These are phyloP conservation scores for Microctenopoma stevenorrisi DNA, from an alignment of 2,797 vertebrate species.

Conservation along the genomic window DNA sequence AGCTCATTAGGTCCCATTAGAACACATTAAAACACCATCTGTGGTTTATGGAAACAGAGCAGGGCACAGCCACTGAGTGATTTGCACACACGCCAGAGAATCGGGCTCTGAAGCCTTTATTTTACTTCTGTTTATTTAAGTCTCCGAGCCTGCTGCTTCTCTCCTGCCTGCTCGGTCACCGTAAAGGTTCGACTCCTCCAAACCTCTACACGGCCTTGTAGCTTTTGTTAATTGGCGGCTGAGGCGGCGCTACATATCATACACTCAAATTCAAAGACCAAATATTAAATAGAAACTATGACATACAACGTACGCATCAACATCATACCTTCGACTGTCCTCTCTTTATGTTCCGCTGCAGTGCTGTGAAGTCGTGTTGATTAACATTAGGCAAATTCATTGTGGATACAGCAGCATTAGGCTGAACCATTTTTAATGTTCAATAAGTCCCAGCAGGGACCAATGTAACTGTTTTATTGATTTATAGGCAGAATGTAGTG, in stretches of 20 bases:
- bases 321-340: no score
- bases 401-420: no score
- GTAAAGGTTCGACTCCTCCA: conserved; percentile 2
- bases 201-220: neutral
- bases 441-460: neutral
- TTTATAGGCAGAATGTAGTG: neutral
- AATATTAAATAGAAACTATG: no score
- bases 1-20: conserved; percentile 49
- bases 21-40: conserved; percentile 33
- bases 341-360: no score
- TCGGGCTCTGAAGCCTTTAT: neutral
- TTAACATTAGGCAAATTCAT: no score
- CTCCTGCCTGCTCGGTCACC: neutral
- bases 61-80: neutral
- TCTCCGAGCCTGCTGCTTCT: neutral
- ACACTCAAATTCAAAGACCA: no score
- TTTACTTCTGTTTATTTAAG: conserved; percentile 6
- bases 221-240: neutral
- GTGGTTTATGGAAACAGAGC: conserved; percentile 15
- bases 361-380: no score
- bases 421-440: no score
- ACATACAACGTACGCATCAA: no score
- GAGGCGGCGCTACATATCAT: no score
- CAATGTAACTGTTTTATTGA: neutral
- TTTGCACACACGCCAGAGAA: neutral